Conservation (phyloP, 2,797 vertebrate species). For the Sternotherus odoratus region DNA sequence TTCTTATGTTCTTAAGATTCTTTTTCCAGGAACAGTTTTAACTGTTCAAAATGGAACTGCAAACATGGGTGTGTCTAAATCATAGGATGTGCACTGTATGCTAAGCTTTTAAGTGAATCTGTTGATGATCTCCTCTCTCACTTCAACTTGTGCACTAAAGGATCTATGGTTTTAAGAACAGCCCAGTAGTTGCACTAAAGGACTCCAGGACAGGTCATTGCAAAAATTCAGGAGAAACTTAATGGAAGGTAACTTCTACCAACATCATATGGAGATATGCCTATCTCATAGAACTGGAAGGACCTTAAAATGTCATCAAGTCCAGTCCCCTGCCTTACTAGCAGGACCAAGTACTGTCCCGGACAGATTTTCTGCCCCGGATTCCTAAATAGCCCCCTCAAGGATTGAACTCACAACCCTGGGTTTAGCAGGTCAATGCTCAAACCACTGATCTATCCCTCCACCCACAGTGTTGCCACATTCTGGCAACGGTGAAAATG, state of each 20-base stretch:
- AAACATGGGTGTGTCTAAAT: neutral
- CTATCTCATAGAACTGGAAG: no score
- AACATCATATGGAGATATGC: no score
- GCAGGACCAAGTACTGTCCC: no score
- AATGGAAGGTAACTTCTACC: neutral
- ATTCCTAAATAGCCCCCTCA: no score
- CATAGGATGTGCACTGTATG: neutral
- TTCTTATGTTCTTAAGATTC: no score
- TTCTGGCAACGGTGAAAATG: neutral
- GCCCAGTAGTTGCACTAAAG: conserved; percentile 32
- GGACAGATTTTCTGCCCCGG: no score
- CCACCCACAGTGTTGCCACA: neutral
- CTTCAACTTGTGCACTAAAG: conserved; percentile 42
- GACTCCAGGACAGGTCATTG: conserved; percentile 22
- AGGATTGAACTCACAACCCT: no score
- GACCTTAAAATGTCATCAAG: no score
- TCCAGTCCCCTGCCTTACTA: no score
- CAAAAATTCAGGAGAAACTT: conserved; percentile 11
- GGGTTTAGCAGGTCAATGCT: no score
- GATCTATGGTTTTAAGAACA: conserved; percentile 33
- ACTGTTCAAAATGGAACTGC: neutral
- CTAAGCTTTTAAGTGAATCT: neutral
- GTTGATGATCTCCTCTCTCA: conserved; percentile 22
- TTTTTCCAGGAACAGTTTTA: conserved; percentile 39
- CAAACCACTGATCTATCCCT: no score